Evolutionary conservation across 1,140 invertebrate genomes (phyloP).

Genomic region (Drosophila lini): DNA sequence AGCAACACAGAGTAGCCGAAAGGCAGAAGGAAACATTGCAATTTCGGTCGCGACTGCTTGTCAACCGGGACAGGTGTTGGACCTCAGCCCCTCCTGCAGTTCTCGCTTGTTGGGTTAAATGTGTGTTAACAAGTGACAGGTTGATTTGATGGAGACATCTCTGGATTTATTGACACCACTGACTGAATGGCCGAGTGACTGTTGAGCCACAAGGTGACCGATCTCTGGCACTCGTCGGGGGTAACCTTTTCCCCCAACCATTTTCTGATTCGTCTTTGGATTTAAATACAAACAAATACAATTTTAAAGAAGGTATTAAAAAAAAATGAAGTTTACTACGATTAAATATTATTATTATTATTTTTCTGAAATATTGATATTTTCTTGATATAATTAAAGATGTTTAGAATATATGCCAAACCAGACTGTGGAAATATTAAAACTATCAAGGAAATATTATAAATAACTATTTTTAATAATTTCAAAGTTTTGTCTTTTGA

Average conservation of each 20-base stretch:
- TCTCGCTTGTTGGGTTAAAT: conserved; percentile 33
- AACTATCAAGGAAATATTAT: too few species aligned
- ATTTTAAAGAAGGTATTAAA: background rate
- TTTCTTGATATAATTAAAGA: too few species aligned
- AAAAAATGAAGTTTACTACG: background rate
- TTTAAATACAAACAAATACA: background rate
- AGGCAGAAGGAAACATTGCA: conserved; percentile 38
- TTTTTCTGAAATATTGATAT: too few species aligned
- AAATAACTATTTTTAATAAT: background rate
- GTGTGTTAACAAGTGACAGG: conserved; percentile 74
- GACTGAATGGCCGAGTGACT: conserved; percentile 43
- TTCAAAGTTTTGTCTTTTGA: too few species aligned
- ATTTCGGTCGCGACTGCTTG: conserved; percentile 43
- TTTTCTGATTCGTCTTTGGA: background rate
- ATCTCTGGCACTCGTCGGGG: conserved; percentile 25
- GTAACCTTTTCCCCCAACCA: conserved; percentile 19
- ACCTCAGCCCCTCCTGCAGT: background rate
- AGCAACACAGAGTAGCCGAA: conserved; percentile 31
- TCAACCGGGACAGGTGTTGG: conserved; percentile 58
- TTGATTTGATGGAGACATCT: conserved; percentile 62
- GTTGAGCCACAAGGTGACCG: conserved; percentile 59
- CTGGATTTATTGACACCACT: conserved; percentile 58
- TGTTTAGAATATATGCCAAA: too few species aligned
- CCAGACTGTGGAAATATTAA: too few species aligned
- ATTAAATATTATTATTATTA: too few species aligned